Percentiles rank a stretch among this genome's conserved stretches.
These are phyloP conservation scores for Sakesphorus luctuosus DNA, from an alignment of 2,113 vertebrate species.

Conservation along the genomic window DNA sequence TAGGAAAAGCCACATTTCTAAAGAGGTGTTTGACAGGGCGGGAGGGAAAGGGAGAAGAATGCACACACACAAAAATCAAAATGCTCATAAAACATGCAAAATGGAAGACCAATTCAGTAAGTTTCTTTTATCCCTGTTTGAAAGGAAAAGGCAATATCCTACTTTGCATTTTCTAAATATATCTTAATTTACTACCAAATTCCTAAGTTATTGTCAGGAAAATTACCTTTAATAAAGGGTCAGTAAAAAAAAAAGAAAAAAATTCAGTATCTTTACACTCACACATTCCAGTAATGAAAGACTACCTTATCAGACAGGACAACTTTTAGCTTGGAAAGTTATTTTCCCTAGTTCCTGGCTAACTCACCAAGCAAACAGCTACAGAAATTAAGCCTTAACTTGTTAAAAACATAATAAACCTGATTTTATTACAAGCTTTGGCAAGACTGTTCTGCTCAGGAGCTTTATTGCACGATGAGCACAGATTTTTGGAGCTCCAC, in stretches of 20 bases:
- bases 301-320: neutral
- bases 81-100: neutral
- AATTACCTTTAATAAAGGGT: neutral
- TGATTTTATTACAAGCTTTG: constrained; percentile 41
- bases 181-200: neutral
- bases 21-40: neutral
- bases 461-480: constrained; percentile 25
- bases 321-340: neutral
- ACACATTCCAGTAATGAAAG: neutral
- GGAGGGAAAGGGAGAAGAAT: neutral
- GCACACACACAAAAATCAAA: neutral
- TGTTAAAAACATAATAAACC: constrained; percentile 47
- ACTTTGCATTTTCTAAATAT: constrained; percentile 14
- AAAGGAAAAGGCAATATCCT: neutral
- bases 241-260: neutral
- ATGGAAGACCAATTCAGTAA: constrained; percentile 23
- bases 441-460: constrained; percentile 4
- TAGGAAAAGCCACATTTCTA: constrained; percentile 50
- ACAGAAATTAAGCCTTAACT: constrained; percentile 55
- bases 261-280: neutral
- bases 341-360: neutral
- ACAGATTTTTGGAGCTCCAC: constrained; percentile 24
- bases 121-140: neutral
- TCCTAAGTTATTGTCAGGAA: constrained; percentile 33
- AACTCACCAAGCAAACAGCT: neutral